Evolutionary conservation across 2,797 vertebrate genomes (phyloP).

Genomic region (Acrossocheilus wenchowensis): DNA sequence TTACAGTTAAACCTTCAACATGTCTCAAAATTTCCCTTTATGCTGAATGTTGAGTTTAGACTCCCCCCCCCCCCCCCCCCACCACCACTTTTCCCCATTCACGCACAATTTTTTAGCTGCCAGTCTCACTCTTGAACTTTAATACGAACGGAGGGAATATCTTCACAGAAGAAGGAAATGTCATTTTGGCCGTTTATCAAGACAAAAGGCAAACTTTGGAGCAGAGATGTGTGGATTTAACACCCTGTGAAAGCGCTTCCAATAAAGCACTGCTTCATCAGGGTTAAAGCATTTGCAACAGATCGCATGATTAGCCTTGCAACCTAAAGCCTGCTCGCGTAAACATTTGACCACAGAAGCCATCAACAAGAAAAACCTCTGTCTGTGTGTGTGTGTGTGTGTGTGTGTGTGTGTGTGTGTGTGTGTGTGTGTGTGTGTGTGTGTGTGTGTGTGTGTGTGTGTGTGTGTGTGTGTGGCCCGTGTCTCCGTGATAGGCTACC

Average conservation of each 20-base stretch:
- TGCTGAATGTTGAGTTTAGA: neutral
- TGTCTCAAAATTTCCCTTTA: neutral
- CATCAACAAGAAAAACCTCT: neutral
- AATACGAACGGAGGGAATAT: neutral
- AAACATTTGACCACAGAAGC: slow-evolving; percentile 19
- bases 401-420: no score
- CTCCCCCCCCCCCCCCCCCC: no score
- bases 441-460: no score
- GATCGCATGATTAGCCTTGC: slow-evolving; percentile 4
- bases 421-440: no score
- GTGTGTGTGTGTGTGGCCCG: neutral
- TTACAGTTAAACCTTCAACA: neutral
- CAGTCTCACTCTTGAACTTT: neutral
- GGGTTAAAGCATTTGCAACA: neutral
- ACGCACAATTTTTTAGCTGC: neutral
- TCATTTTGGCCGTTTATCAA: neutral
- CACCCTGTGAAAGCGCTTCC: neutral
- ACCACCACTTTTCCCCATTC: neutral
- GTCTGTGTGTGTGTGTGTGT: slow-evolving; percentile 30
- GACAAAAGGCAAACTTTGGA: neutral
- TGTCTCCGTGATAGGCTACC: slow-evolving; percentile 23
- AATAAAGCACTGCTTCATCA: neutral
- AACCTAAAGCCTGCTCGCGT: neutral
- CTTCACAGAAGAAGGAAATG: neutral
- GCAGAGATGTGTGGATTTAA: neutral